These are phyloP conservation scores for Tor tambroides DNA, from an alignment of 2,113 vertebrate genomes.

Conservation along the genomic window DNA sequence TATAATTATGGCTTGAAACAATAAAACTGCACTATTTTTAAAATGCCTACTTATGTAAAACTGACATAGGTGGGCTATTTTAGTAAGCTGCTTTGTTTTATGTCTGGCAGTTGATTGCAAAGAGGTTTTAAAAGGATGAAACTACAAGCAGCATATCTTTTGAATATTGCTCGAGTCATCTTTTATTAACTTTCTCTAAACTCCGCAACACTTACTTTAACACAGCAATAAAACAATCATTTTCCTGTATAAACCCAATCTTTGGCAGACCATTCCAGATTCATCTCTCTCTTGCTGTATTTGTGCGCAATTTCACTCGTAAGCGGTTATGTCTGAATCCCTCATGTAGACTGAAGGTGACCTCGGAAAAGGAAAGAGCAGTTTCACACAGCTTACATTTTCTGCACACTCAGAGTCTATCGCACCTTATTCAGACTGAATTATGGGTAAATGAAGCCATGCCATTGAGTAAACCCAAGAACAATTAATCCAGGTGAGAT, in stretches of 20 bases:
- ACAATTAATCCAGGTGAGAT: not conserved
- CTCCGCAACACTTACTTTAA: slow-evolving; percentile 48
- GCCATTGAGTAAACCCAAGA: not conserved
- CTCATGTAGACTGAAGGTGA: slow-evolving; percentile 59
- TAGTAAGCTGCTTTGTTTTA: no score
- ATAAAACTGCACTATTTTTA: no score
- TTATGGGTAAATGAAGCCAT: not conserved
- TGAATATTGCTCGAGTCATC: slow-evolving; percentile 53
- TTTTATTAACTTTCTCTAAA: slow-evolving; percentile 51
- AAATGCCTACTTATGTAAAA: no score
- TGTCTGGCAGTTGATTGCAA: no score
- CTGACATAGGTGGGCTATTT: no score
- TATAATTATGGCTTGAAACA: no score
- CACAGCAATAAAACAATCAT: slow-evolving; percentile 59
- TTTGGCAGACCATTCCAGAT: slow-evolving; percentile 59
- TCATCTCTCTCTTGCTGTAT: slow-evolving; percentile 38
- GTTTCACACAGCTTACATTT: not conserved
- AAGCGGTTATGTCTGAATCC: slow-evolving; percentile 27
- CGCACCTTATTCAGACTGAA: not conserved
- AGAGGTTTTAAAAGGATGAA: no score
- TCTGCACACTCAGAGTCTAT: not conserved
- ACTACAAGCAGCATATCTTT: not conserved
- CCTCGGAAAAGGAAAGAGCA: slow-evolving; percentile 3
- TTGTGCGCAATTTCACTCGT: slow-evolving; percentile 44
- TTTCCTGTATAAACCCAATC: slow-evolving; percentile 56